Percentiles rank a stretch among this genome's conserved stretches.
Conservation (phyloP, 2,113 vertebrate species). For the Vanacampus margaritifer region DNA sequence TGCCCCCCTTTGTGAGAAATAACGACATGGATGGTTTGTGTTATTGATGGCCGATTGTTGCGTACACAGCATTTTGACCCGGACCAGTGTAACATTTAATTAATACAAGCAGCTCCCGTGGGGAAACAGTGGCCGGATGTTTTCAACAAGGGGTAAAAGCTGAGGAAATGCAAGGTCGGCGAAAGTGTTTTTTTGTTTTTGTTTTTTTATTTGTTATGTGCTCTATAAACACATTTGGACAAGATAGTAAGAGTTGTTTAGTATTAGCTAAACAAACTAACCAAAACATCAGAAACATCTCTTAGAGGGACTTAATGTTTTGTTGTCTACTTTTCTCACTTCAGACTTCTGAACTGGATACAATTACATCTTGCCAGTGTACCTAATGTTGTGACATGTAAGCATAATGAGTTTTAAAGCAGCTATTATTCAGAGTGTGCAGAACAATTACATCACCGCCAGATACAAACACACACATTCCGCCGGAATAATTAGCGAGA, state of each 20-base stretch:
- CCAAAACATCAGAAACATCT: neutral
- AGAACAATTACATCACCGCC: neutral
- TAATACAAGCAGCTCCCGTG: conserved; percentile 22
- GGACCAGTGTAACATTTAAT: conserved; percentile 34
- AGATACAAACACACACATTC: neutral
- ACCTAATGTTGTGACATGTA: neutral
- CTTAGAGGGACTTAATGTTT: neutral
- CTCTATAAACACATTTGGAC: neutral
- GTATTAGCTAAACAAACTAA: neutral
- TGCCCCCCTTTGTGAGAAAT: conserved; percentile 24
- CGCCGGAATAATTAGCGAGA: neutral
- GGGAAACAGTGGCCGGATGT: conserved; percentile 2
- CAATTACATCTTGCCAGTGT: neutral
- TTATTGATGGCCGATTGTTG: conserved; percentile 36
- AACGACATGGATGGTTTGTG: conserved; percentile 45
- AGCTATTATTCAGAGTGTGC: neutral
- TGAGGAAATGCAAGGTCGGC: neutral
- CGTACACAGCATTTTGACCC: conserved; percentile 27
- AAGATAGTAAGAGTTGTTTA: neutral
- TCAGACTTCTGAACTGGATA: neutral
- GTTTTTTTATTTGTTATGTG: too few species aligned
- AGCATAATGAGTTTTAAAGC: neutral
- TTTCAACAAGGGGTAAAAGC: conserved; percentile 1
- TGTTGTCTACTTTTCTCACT: neutral
- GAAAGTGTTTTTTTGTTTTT: neutral